Conservation (phyloP, 2,888 invertebrate species). For the Rhamphomyia laevipes region DNA sequence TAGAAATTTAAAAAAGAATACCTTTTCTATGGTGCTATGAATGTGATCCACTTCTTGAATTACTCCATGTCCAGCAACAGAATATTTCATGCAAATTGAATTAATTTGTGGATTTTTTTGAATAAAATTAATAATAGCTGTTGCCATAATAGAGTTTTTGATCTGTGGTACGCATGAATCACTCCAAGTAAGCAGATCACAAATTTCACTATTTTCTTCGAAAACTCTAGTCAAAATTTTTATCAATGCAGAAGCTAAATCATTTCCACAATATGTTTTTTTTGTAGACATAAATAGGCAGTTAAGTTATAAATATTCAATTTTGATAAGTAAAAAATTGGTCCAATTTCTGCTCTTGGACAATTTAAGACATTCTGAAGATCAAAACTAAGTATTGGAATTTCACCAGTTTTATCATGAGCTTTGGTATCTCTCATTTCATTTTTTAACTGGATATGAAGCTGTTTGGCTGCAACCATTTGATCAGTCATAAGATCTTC, state of each 20-base stretch:
- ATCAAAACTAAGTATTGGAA: slow-evolving; percentile 6
- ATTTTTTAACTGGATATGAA: background rate
- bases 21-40: slow-evolving; percentile 39
- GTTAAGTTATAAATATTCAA: slow-evolving; percentile 2
- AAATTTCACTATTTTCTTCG: slow-evolving; percentile 3
- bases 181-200: slow-evolving; percentile 2
- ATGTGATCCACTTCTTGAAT: slow-evolving; percentile 6
- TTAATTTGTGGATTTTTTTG: slow-evolving; percentile 6
- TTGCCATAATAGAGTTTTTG: slow-evolving; percentile 9
- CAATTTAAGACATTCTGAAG: slow-evolving; percentile 3
- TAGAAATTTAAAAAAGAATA: no score
- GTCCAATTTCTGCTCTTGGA: slow-evolving; percentile 2
- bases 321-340: slow-evolving; percentile 3
- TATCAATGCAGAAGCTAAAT: slow-evolving; percentile 4
- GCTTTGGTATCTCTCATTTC: slow-evolving; percentile 3
- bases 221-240: slow-evolving; percentile 4
- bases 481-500: slow-evolving; percentile 2
- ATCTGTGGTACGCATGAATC: slow-evolving; percentile 7
- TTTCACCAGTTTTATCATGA: background rate
- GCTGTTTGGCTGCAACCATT: slow-evolving; percentile 1
- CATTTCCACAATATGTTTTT: slow-evolving; percentile 7
- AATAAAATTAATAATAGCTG: slow-evolving; percentile 4
- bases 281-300: slow-evolving; percentile 3
- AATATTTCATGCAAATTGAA: slow-evolving; percentile 6
- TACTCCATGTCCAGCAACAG: slow-evolving; percentile 8